Evolutionary conservation across 2,888 invertebrate genomes (phyloP), one percentile per base, ranked within the genome.

Genomic region (Agonopterix alstromeriana): DNA sequence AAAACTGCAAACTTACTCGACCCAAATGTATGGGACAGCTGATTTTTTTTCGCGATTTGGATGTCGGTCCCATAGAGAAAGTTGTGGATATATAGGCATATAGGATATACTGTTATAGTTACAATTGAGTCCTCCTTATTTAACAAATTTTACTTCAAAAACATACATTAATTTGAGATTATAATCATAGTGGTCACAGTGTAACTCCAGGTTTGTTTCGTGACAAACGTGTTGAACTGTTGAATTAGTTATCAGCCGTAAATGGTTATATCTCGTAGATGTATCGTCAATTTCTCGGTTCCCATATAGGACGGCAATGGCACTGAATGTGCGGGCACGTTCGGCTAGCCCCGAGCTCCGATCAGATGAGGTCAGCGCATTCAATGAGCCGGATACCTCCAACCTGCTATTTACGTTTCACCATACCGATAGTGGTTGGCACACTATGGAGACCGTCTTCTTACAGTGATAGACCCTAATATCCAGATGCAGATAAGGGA

Each of bases 281-380:
- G 43, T 47, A 52, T 47, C 47, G 48, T 51, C 41, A 11, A 47
- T 50, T 47, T 51, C 51, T 51, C 41, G 10, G 50, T 50, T 50
- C 48, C 50, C 50, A 53, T 53, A 53, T 53, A 48, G 53, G 53
- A 47, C 56, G 56, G 60, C 63, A 58, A 64, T 73, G 68, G 62
- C 59, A 61, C 61, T 68, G 68, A 78, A 75, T 81, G 77, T 77
- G 70, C 70, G 60, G 61, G 63, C 71, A 67, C 66, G 68, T 61
- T 67, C 65, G 60, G 66, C 65, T 69, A 60, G 75, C 74, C 76
- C 66, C 72, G 60, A 77, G 76, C 73, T 64, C 61, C 76, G 82
- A 87, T 86, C 87, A 87, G 85, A 87, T 87, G 86, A 78, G 87
- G 87, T 87, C 87, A 86, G 78, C 83, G 83, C 79, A 84, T 87